Percentiles rank a stretch among this genome's conserved stretches.
phyloP scores from a whole-genome alignment of 2,797 vertebrate genomes.

The Darevskia nairensis region DNA sequence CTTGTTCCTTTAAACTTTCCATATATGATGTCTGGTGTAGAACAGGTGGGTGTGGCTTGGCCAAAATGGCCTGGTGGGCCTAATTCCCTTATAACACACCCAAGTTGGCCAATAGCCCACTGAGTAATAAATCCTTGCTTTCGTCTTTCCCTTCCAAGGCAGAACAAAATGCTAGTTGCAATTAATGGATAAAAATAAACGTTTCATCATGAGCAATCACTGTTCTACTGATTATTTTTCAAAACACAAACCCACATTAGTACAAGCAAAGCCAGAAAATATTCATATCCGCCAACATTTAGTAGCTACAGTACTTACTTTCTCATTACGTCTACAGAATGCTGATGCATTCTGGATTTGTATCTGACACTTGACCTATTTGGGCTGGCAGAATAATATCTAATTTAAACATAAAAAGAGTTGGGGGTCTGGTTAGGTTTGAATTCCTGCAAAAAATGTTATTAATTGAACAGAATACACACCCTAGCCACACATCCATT shows the following conservation, averaged over 20 bases:
- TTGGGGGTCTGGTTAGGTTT: neutral
- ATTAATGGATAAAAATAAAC: too few relatives aligned
- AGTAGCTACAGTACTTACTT: neutral
- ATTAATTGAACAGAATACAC: neutral
- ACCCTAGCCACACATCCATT: neutral
- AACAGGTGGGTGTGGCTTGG: too few relatives aligned
- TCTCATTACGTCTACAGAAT: constrained; percentile 12
- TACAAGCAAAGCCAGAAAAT: constrained; percentile 30
- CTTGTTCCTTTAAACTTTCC: too few relatives aligned
- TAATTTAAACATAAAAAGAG: neutral
- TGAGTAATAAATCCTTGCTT: too few relatives aligned
- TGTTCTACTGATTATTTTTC: constrained; percentile 21
- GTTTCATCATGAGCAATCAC: neutral
- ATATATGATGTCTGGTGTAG: too few relatives aligned
- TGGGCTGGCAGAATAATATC: neutral
- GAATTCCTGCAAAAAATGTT: neutral
- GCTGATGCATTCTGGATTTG: neutral
- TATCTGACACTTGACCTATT: constrained; percentile 14
- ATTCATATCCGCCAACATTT: constrained; percentile 12
- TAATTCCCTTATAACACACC: too few relatives aligned
- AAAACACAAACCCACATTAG: constrained; percentile 28
- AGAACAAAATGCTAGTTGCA: too few relatives aligned
- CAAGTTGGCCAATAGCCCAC: too few relatives aligned
- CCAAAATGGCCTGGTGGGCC: too few relatives aligned
- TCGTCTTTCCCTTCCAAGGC: too few relatives aligned